phyloP scores from a whole-genome alignment of 2,797 vertebrate species.

The Emydoidea blandingii region DNA sequence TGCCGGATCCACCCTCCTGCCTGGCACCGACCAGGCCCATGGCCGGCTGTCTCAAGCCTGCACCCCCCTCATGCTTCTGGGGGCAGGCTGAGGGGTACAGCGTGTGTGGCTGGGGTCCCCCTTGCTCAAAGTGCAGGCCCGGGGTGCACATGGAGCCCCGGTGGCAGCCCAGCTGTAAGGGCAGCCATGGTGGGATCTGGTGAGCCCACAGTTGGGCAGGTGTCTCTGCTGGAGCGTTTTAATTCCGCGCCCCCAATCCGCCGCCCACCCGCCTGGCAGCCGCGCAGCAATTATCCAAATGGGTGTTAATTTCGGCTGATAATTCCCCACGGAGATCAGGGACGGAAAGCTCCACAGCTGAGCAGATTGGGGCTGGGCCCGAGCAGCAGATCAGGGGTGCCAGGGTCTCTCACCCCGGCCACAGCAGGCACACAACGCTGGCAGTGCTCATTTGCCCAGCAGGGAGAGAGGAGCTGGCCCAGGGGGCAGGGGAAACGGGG shows the following conservation, averaged over 20 bases:
- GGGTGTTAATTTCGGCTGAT: conserved; percentile 25
- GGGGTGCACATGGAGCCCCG: background rate
- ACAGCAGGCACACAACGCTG: background rate
- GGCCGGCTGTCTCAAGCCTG: background rate
- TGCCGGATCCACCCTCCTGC: background rate
- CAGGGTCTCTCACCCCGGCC: background rate
- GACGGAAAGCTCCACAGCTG: background rate
- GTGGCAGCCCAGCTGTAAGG: background rate
- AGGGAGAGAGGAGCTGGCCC: background rate
- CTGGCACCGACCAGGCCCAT: background rate
- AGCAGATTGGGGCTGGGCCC: background rate
- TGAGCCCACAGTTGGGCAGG: background rate
- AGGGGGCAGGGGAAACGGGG: background rate
- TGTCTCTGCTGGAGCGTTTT: background rate
- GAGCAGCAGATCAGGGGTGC: background rate
- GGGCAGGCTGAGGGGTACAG: no score
- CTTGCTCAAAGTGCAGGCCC: background rate
- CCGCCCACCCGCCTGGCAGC: background rate
- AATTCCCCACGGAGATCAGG: conserved; percentile 15
- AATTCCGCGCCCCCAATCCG: background rate
- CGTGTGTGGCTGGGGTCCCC: no score
- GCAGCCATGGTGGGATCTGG: background rate
- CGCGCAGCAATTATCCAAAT: conserved; percentile 37
- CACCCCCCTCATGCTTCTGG: background rate
- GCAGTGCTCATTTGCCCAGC: background rate